These are phyloP conservation scores for Labeo rohita DNA, from an alignment of 2,113 vertebrate genomes.

Conservation along the genomic window DNA sequence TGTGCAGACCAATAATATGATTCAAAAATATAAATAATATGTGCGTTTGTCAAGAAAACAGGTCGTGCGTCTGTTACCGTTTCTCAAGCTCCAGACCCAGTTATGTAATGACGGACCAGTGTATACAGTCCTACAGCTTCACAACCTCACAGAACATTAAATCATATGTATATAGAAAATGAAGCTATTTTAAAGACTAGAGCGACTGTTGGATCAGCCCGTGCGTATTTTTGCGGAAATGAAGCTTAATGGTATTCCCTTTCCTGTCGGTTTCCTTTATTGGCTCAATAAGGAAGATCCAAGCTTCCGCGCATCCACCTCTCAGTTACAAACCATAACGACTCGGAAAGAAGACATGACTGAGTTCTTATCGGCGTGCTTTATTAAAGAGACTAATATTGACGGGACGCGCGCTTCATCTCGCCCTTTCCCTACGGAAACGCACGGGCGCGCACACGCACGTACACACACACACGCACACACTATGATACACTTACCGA, in stretches of 20 bases:
- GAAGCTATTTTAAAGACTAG: neutral
- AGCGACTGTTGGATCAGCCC: neutral
- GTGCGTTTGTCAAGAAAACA: neutral
- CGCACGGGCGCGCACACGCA: neutral
- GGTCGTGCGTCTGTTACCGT: neutral
- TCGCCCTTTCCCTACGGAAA: constrained; percentile 8
- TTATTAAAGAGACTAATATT: neutral
- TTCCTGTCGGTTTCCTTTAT: neutral
- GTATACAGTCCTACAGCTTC: neutral
- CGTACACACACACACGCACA: neutral
- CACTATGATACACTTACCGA: constrained; percentile 68
- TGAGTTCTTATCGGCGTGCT: neutral
- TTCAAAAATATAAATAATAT: neutral
- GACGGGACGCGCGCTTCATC: constrained; percentile 4
- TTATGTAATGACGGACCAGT: constrained; percentile 33
- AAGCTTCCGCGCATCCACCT: neutral
- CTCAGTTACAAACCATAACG: neutral
- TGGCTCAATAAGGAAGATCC: neutral
- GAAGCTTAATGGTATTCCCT: neutral
- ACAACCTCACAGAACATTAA: neutral
- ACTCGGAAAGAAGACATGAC: neutral
- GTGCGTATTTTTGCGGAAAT: neutral
- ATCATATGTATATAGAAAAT: neutral
- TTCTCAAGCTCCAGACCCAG: neutral
- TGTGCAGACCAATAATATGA: neutral